A percentile compares a stretch with the other conserved stretches of the same genome.
Evolutionary conservation across 1,140 invertebrate genomes (phyloP).

Genomic region (Euura lappo): DNA sequence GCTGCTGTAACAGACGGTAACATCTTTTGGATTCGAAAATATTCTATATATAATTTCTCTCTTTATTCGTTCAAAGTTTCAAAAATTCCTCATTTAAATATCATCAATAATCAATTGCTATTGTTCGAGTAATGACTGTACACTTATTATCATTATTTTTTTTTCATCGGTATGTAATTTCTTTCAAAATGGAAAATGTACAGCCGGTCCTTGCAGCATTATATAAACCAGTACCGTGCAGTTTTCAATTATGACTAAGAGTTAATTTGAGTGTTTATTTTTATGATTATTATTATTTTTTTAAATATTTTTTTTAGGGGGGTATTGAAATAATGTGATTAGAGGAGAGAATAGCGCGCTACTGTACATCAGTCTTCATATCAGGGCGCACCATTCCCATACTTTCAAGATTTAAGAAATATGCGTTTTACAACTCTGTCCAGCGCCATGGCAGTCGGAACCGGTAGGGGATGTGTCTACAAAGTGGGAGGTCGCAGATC

Average conservation of each 20-base stretch:
- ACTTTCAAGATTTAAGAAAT: conserved; percentile 16
- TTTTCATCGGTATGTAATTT: no score
- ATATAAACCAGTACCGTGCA: not conserved
- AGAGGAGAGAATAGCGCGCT: conserved; percentile 56
- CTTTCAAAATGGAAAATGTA: no score
- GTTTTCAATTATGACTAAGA: not conserved
- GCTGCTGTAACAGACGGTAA: not conserved
- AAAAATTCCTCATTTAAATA: no score
- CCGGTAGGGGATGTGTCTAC: conserved; percentile 44
- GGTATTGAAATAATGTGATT: not conserved
- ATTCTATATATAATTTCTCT: no score
- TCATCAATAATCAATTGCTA: no score
- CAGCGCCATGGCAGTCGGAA: conserved; percentile 56
- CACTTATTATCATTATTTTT: no score
- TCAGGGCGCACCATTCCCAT: conserved; percentile 60
- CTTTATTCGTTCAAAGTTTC: no score
- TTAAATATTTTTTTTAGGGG: not conserved
- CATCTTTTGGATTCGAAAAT: no score
- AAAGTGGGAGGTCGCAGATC: conserved; percentile 61
- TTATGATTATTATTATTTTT: not conserved
- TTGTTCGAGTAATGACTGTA: no score
- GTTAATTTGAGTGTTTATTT: not conserved
- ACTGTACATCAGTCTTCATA: conserved; percentile 64
- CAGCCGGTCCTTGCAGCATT: not conserved
- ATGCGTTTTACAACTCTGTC: conserved; percentile 36